These are phyloP conservation scores for Lutjanus campechanus DNA, from an alignment of 2,797 vertebrate genomes.

Conservation along the genomic window DNA sequence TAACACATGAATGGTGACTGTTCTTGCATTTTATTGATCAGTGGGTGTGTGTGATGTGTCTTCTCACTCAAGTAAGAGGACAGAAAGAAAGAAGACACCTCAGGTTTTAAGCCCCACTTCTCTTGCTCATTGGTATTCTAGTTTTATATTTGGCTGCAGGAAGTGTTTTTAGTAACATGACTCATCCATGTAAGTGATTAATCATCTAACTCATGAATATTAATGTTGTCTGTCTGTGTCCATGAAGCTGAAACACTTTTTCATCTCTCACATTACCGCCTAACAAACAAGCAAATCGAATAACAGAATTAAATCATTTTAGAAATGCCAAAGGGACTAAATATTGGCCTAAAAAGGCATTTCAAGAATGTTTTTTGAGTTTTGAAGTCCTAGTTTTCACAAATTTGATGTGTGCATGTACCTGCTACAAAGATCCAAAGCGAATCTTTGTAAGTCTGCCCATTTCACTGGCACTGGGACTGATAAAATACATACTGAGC, in stretches of 20 bases:
- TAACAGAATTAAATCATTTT: conserved; percentile 38
- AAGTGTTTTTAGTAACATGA: conserved; percentile 66
- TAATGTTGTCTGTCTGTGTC: conserved; percentile 52
- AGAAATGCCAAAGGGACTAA: conserved; percentile 42
- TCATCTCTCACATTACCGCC: conserved; percentile 42
- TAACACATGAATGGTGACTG: conserved; percentile 14
- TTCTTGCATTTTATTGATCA: conserved; percentile 49
- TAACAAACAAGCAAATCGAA: conserved; percentile 47
- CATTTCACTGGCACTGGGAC: conserved; percentile 22
- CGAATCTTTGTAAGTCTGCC: conserved; percentile 15
- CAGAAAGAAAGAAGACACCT: conserved; percentile 15
- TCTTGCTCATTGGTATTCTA: conserved; percentile 10
- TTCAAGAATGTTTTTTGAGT: background rate
- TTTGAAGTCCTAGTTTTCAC: conserved; percentile 22
- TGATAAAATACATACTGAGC: conserved; percentile 22
- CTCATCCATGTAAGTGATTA: conserved; percentile 73
- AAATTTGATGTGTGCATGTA: conserved; percentile 24
- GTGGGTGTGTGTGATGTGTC: conserved; percentile 7
- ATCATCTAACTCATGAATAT: conserved; percentile 71
- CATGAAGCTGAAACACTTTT: conserved; percentile 45
- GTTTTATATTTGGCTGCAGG: conserved; percentile 67
- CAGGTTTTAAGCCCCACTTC: conserved; percentile 27
- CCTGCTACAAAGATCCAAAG: conserved; percentile 31
- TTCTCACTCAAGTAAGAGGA: conserved; percentile 31
- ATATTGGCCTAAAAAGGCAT: conserved; percentile 12